Base-by-base conservation (phyloP, 2,797 vertebrate genomes). In the Enteromius trimaculatus region DNA sequence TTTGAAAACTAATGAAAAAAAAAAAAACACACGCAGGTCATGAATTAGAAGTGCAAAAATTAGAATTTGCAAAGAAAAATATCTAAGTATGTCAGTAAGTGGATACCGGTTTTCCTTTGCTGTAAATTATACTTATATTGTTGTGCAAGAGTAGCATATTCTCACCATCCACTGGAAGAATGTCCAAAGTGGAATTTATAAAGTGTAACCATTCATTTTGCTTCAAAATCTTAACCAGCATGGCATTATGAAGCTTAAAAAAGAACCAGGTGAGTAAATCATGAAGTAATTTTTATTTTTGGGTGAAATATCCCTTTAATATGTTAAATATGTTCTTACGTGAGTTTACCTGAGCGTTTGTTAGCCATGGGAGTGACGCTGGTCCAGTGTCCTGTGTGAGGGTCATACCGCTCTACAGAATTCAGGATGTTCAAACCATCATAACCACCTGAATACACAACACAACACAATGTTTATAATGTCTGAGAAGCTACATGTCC, bases 321-420 rank as follows among this genome's bases (percentile, higher is more conserved):
- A 31, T 1, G 14, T 62, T 42, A 11, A 31, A 82, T 26, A 21
- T n/a, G 71, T 16, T 51, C 21, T 14, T 13, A 37, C 3, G 14
- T 19, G 9, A 66, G 81, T 93, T 89, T 81, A 99, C 98, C 98
- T 88, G 98, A 99, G 60, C 97, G 96, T 88, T 99, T 99, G 21
- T 97, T 99, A 89, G 97, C 97, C 98, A 99, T 99, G 1, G 97
- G 98, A 0, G 97, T 99, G 55, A 99, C 97, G 3, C 96, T 98
- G 6, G 98, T 97, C 98, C 98, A 99, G 93, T 99, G 97, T 83
- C 98, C 97, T 4, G 97, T 99, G 92, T 99, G 98, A 14, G 98
- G 97, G 90, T 99, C 98, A 31, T 99, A 99, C 74, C 97, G 95
- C 91, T 99, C 98, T 19, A 99, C 98, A 53, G 97, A 99, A 88